These are phyloP conservation scores for Amphipyra berbera DNA, from an alignment of 2,888 invertebrate species.

Conservation along the genomic window DNA sequence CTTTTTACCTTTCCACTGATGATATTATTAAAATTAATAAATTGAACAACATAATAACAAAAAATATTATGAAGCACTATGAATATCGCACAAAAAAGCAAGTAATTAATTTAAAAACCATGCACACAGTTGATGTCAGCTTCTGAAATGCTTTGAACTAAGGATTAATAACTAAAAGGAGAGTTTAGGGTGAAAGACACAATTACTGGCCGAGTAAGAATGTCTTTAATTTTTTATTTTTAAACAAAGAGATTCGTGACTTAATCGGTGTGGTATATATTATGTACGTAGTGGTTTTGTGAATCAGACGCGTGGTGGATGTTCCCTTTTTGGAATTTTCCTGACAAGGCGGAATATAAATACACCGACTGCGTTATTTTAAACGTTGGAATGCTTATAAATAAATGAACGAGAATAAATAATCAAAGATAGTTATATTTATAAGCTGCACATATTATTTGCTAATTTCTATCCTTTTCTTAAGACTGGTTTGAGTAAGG, in stretches of 20 bases:
- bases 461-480: neutral
- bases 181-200: conserved; percentile 36
- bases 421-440: too few relatives aligned
- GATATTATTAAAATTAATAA: too few relatives aligned
- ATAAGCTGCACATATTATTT: neutral
- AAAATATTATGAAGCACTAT: too few relatives aligned
- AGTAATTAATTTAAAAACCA: neutral
- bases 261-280: conserved; percentile 20
- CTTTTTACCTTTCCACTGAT: too few relatives aligned
- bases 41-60: too few relatives aligned
- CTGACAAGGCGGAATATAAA: conserved; percentile 36
- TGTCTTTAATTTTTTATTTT: conserved; percentile 29
- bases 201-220: conserved; percentile 28
- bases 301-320: conserved; percentile 31
- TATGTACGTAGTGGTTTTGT: conserved; percentile 21
- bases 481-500: neutral
- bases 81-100: neutral
- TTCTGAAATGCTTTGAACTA: conserved; percentile 11
- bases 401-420: conserved; percentile 9
- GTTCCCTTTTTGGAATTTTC: conserved; percentile 46
- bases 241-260: conserved; percentile 34
- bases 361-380: conserved; percentile 36
- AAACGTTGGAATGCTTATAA: conserved; percentile 15
- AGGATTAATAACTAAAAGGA: conserved; percentile 28
- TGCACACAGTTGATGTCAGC: neutral